Conservation (phyloP, 2,113 vertebrate species). For the Nannospalax galili region DNA sequence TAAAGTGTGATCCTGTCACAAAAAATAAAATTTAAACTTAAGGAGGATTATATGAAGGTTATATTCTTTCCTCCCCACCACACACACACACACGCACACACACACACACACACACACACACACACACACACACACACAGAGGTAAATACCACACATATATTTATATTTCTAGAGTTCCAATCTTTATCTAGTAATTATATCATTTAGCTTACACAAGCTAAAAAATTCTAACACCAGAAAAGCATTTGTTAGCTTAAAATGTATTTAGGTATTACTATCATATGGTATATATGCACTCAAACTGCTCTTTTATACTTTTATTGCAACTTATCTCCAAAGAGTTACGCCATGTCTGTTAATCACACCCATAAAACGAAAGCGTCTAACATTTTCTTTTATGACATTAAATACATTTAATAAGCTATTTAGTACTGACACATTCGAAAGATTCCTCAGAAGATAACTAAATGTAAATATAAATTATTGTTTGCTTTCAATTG, state of each 20-base stretch:
- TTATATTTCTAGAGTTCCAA: background rate
- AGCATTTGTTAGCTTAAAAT: slow-evolving; percentile 36
- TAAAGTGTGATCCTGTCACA: background rate
- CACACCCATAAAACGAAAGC: slow-evolving; percentile 48
- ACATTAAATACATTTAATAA: slow-evolving; percentile 54
- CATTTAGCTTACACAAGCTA: background rate
- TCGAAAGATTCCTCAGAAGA: slow-evolving; percentile 32
- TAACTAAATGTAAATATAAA: slow-evolving; percentile 49
- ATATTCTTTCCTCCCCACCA: background rate
- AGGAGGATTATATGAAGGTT: background rate
- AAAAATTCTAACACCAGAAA: slow-evolving; percentile 39
- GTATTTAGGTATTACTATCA: slow-evolving; percentile 5
- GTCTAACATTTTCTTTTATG: slow-evolving; percentile 62
- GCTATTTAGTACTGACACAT: background rate
- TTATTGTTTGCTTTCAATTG: slow-evolving; percentile 33
- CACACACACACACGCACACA: no score
- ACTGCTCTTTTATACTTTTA: slow-evolving; percentile 49
- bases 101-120: background rate
- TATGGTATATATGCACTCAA: background rate
- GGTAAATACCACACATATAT: background rate
- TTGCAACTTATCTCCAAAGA: slow-evolving; percentile 26
- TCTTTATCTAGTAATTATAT: slow-evolving; percentile 36
- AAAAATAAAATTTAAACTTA: background rate
- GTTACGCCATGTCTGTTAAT: slow-evolving; percentile 29
- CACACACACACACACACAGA: background rate